phyloP scores from a whole-genome alignment of 2,797 vertebrate genomes.

The Cercopithecus petaurista region DNA sequence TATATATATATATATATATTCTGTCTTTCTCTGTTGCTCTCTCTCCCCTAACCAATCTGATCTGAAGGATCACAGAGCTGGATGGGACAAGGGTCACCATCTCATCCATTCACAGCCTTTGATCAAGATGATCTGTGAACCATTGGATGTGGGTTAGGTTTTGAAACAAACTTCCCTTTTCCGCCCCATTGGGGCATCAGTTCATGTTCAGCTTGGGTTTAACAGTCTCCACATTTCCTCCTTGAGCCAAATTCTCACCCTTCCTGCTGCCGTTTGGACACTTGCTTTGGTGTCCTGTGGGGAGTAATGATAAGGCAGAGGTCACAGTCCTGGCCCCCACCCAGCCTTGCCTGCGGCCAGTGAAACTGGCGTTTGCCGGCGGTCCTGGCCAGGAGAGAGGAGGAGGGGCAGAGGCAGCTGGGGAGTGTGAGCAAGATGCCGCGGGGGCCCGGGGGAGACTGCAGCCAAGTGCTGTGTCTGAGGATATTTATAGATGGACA shows the following conservation, averaged over 20 bases:
- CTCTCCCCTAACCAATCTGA: not conserved
- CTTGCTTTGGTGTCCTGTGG: not conserved
- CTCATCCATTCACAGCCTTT: not conserved
- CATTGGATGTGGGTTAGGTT: not conserved
- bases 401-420: not conserved
- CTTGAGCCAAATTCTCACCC: not conserved
- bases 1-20: fast-evolving
- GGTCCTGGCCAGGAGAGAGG: not conserved
- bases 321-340: too few relatives aligned
- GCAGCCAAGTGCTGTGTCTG: not conserved
- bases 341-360: not conserved
- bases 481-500: slow-evolving; percentile 16
- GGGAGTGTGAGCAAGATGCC: not conserved
- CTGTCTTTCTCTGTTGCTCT: not conserved
- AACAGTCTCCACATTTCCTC: not conserved
- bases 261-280: not conserved
- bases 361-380: not conserved
- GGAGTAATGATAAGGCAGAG: not conserved
- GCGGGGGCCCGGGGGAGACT: not conserved
- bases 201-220: not conserved
- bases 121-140: not conserved
- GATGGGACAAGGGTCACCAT: not conserved
- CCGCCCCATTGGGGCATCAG: not conserved
- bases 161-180: not conserved
- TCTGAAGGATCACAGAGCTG: not conserved